Conservation (phyloP, 2,888 invertebrate species). For the Oligia strigilis region DNA sequence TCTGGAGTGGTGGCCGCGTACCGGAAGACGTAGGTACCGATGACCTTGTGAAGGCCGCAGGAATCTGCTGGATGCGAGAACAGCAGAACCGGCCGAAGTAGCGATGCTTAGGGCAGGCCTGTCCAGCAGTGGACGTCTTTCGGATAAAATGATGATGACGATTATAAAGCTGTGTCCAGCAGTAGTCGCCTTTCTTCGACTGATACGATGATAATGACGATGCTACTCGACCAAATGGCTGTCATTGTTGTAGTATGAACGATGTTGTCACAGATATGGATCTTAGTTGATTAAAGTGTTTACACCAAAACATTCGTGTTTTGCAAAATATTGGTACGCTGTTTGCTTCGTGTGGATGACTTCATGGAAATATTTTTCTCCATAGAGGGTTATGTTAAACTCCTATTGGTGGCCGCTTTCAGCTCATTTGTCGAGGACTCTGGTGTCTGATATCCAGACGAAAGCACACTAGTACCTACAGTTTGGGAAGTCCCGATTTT, state of each 20-base stretch:
- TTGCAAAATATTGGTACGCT: too few relatives aligned
- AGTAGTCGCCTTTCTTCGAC: neutral
- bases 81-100: neutral
- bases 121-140: neutral
- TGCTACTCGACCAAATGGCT: neutral
- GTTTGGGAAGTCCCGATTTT: neutral
- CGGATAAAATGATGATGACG: neutral
- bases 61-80: neutral
- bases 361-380: neutral
- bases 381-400: neutral
- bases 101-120: neutral
- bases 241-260: neutral
- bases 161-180: neutral
- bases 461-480: neutral
- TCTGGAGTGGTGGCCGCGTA: too few relatives aligned
- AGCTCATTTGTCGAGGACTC: neutral
- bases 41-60: too few relatives aligned
- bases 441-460: neutral
- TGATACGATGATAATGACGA: too few relatives aligned
- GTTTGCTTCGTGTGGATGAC: neutral
- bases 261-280: neutral
- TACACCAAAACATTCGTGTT: neutral
- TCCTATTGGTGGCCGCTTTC: neutral
- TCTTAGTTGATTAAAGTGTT: slow-evolving; percentile 4
- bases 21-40: too few relatives aligned